phyloP scores from a whole-genome alignment of 2,113 vertebrate species.

The Glaucidium brasilianum region DNA sequence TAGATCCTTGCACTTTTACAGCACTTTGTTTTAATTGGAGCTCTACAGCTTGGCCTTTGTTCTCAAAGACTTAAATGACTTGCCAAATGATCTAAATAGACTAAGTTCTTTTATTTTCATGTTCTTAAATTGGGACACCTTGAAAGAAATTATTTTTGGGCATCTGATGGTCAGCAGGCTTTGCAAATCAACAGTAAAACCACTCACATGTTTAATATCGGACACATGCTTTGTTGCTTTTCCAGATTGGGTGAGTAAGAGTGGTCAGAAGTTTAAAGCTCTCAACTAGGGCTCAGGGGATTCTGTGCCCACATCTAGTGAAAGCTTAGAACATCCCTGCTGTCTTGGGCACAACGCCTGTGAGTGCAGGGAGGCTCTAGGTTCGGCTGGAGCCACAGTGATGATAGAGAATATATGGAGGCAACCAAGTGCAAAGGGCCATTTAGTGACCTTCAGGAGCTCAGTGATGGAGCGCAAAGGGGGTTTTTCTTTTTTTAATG shows the following conservation, averaged over 20 bases:
- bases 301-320: not conserved
- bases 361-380: not conserved
- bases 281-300: accelerated
- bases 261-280: not conserved
- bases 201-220: not conserved
- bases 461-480: not conserved
- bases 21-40: not conserved
- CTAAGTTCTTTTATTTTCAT: not conserved
- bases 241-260: not conserved
- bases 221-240: not conserved
- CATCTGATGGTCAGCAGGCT: not conserved
- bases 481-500: not conserved
- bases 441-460: not conserved
- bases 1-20: not conserved
- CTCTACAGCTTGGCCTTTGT: not conserved
- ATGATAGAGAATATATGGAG: not conserved
- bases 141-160: not conserved
- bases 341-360: not conserved
- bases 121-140: not conserved
- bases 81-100: not conserved
- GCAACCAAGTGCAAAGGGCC: not conserved
- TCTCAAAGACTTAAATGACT: not conserved
- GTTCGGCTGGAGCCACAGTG: not conserved
- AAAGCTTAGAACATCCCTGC: not conserved
- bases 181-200: not conserved